Percentiles rank a stretch among this genome's conserved stretches.
Conservation (phyloP, 2,888 invertebrate species). For the Agapostemon virescens region DNA sequence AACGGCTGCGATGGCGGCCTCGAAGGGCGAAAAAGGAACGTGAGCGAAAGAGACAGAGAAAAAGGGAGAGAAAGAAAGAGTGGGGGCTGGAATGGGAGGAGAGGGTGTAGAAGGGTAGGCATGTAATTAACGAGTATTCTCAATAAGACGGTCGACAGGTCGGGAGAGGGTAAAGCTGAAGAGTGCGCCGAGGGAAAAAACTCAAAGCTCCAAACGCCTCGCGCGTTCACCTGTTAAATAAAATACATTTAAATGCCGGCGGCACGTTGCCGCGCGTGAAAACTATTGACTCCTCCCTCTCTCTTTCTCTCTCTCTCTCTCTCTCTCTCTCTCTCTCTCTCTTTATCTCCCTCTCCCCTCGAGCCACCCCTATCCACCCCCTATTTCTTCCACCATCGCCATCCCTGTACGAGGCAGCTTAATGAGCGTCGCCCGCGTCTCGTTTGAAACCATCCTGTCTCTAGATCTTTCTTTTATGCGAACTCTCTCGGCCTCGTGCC, state of each 20-base stretch:
- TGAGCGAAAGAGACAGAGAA: too few species aligned
- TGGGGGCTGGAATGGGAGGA: not conserved
- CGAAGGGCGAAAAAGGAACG: conserved; percentile 2
- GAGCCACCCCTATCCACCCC: conserved; percentile 25
- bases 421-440: conserved; percentile 62
- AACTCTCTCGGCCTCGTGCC: conserved; percentile 7
- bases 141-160: conserved; percentile 68
- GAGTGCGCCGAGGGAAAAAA: conserved; percentile 50
- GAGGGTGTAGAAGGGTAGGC: conserved; percentile 46
- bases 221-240: conserved; percentile 70
- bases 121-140: conserved; percentile 76
- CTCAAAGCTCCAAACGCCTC: conserved; percentile 64
- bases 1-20: not conserved
- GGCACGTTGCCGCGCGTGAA: conserved; percentile 60
- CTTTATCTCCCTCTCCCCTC: not conserved
- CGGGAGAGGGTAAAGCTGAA: conserved; percentile 45
- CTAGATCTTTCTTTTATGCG: conserved; percentile 60
- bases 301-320: not conserved
- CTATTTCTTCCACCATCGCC: conserved; percentile 25
- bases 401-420: conserved; percentile 58
- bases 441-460: conserved; percentile 53
- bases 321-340: not conserved
- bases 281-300: conserved; percentile 65
- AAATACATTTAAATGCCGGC: conserved; percentile 69
- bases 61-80: not conserved